Evolutionary conservation across 2,888 invertebrate species (phyloP), one percentile per base, ranked within the genome.

Genomic region (Mellilla xanthometata): DNA sequence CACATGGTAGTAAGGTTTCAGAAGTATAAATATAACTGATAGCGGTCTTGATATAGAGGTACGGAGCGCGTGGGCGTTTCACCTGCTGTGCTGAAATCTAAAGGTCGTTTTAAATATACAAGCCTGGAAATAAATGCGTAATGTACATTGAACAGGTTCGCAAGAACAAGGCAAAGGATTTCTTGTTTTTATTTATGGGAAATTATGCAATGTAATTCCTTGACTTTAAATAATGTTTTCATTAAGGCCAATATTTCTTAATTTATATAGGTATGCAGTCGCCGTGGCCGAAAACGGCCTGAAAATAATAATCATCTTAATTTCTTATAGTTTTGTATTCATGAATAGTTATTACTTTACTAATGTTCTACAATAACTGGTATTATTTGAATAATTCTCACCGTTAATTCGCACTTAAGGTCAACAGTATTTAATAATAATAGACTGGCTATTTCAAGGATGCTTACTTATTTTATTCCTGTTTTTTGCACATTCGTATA

Each of bases 1-100:
- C n/a, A n/a, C n/a, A n/a, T n/a, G n/a, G n/a, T 19, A 6, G 15
- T 19, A 19, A 6, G 15, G 15, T 71, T 70, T 68, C 69, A 69
- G 55, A 42, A 54, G 51, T 66, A 68, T 62, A 61, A 71, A 71
- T 71, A 68, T 55, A 38, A 42, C 33, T 33, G 30, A 53, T 55
- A 44, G 43, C 39, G 33, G 45, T 53, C 44, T 46, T 33, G 40
- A 30, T 35, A 11, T 19, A 15, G 12, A 22, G 39, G 32, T 24
- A 45, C 32, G 12, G 34, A 44, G 46, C 36, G 38, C 27, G 48
- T 48, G 4, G 42, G 35, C 39, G 38, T 31, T 26, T n/a, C 26
- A 38, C 41, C 38, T 29, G 38, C 19, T 33, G 49, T 26, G 36
- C 34, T 46, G 38, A 49, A 48, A 41, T 44, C n/a, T 15, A 39